These are phyloP conservation scores for Sceloporus tristichus DNA, from an alignment of 2,113 vertebrate species.

Conservation along the genomic window DNA sequence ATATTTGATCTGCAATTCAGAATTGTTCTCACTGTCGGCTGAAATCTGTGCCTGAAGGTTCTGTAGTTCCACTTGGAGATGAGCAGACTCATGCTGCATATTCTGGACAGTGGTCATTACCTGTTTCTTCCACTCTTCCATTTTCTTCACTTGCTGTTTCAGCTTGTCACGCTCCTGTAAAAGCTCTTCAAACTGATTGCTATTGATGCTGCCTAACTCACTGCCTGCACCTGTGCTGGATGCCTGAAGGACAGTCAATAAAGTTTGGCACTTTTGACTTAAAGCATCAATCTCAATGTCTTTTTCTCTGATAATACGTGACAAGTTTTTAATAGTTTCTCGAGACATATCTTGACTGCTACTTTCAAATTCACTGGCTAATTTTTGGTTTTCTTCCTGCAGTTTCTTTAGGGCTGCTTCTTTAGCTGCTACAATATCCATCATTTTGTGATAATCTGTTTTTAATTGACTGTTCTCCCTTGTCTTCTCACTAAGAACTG, in stretches of 20 bases:
- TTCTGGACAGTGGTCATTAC: conserved; percentile 97
- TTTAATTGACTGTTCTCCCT: conserved; percentile 94
- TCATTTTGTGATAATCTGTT: conserved; percentile 90
- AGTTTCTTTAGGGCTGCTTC: conserved; percentile 90
- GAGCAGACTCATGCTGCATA: conserved; percentile 97
- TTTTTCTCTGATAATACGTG: conserved; percentile 96
- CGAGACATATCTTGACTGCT: conserved; percentile 95
- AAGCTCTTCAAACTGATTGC: conserved; percentile 97
- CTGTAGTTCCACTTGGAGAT: conserved; percentile 93
- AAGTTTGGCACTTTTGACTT: conserved; percentile 95
- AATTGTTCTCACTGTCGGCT: conserved; percentile 89
- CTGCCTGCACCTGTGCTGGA: conserved; percentile 70
- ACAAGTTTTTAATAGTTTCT: conserved; percentile 97
- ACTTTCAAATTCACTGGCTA: conserved; percentile 84
- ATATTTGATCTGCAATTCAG: conserved; percentile 91
- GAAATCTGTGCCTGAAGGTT: conserved; percentile 90
- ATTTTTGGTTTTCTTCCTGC: conserved; percentile 91
- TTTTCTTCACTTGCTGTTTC: conserved; percentile 97
- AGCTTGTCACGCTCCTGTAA: conserved; percentile 92
- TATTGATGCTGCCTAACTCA: conserved; percentile 86
- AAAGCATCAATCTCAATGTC: conserved; percentile 98
- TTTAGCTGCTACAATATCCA: conserved; percentile 93
- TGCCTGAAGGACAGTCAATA: conserved; percentile 90
- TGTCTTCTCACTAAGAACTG: conserved; percentile 94
- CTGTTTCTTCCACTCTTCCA: conserved; percentile 99